phyloP scores from a whole-genome alignment of 2,888 invertebrate species.

The Bedellia somnulentella region DNA sequence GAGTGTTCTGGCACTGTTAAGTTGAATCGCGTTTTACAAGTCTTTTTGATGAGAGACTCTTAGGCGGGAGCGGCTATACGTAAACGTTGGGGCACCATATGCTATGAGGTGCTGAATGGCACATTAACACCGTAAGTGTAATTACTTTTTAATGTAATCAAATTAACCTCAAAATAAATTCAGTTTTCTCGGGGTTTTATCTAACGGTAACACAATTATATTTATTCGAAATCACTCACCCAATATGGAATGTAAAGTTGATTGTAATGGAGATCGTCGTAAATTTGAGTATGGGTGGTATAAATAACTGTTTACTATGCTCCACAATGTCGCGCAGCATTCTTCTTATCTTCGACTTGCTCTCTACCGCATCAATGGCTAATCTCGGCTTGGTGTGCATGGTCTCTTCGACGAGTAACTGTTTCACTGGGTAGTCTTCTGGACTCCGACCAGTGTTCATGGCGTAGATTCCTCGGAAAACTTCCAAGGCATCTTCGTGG shows the following conservation, averaged over 20 bases:
- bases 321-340: slow-evolving; percentile 78
- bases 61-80: no score
- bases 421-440: slow-evolving; percentile 76
- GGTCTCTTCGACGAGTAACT: slow-evolving; percentile 64
- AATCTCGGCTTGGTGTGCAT: slow-evolving; percentile 59
- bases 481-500: slow-evolving; percentile 78
- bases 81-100: no score
- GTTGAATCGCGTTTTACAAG: no score
- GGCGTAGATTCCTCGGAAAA: slow-evolving; percentile 79
- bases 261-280: slow-evolving; percentile 84
- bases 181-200: no score
- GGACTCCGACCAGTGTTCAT: slow-evolving; percentile 78
- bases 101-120: no score
- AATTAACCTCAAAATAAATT: no score
- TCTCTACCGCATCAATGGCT: slow-evolving; percentile 58
- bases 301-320: slow-evolving; percentile 80
- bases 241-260: slow-evolving; percentile 92
- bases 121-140: no score
- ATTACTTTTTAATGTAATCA: no score
- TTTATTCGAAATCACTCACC: no score
- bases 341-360: slow-evolving; percentile 68
- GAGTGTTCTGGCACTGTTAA: no score
- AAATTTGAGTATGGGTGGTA: slow-evolving; percentile 79
- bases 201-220: no score
- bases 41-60: no score